Evolutionary conservation across 1,140 invertebrate species (phyloP).

Genomic region (Drosophila biarmipes): DNA sequence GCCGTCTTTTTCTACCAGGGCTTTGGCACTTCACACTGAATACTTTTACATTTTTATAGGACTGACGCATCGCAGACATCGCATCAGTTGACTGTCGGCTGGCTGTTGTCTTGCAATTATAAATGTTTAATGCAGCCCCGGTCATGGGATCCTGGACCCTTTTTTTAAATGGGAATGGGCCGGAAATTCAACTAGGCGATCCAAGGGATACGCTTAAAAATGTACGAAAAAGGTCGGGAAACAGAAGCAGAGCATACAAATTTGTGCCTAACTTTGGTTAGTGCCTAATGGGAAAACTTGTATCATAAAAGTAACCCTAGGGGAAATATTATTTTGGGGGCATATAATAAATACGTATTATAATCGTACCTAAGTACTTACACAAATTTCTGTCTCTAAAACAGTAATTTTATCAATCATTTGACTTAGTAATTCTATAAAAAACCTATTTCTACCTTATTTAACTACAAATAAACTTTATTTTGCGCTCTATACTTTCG

Average conservation of each 20-base stretch:
- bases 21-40: slow-evolving; percentile 67
- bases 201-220: slow-evolving; percentile 16
- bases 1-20: slow-evolving; percentile 17
- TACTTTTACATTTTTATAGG: slow-evolving; percentile 65
- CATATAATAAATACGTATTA: no score
- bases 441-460: not conserved
- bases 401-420: no score
- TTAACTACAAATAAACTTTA: slow-evolving; percentile 1
- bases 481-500: slow-evolving; percentile 1
- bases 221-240: not conserved
- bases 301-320: not conserved
- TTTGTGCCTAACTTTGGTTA: no score
- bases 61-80: slow-evolving; percentile 55
- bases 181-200: slow-evolving; percentile 10
- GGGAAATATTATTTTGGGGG: no score
- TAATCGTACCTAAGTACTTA: no score
- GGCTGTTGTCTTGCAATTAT: slow-evolving; percentile 73
- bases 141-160: slow-evolving; percentile 4
- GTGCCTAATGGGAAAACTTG: not conserved
- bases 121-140: slow-evolving; percentile 70
- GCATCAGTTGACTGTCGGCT: slow-evolving; percentile 18
- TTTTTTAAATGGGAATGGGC: slow-evolving; percentile 15
- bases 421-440: not conserved
- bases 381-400: no score
- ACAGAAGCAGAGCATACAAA: not conserved